Evolutionary conservation across 1,140 invertebrate genomes (phyloP).

Genomic region (Zophobas atratus): DNA sequence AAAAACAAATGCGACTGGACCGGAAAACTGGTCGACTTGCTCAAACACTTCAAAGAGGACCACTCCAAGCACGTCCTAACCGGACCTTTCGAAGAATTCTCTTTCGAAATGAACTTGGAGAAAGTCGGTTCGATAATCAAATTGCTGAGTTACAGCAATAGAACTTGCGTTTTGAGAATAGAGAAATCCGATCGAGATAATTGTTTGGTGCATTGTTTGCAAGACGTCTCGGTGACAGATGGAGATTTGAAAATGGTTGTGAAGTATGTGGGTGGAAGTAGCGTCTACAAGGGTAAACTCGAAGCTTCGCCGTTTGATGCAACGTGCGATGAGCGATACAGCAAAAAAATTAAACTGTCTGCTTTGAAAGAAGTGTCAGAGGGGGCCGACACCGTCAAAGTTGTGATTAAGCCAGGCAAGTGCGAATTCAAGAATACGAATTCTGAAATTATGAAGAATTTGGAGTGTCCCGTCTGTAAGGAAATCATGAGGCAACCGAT

Average conservation of each 20-base stretch:
- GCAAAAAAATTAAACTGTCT: conserved; percentile 50
- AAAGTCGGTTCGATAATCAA: conserved; percentile 15
- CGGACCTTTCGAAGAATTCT: conserved; percentile 54
- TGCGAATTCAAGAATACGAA: conserved; percentile 27
- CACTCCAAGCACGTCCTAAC: conserved; percentile 57
- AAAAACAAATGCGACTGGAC: conserved; percentile 53
- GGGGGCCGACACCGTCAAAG: conserved; percentile 51
- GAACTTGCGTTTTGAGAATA: conserved; percentile 26
- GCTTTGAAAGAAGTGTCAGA: conserved; percentile 51
- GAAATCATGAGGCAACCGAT: conserved; percentile 84
- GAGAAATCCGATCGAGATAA: conserved; percentile 46
- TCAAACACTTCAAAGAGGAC: conserved; percentile 54
- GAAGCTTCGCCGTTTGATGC: conserved; percentile 43
- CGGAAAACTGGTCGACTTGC: conserved; percentile 54
- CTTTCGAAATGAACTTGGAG: conserved; percentile 50
- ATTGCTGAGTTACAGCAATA: neutral
- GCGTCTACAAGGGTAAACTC: conserved; percentile 53
- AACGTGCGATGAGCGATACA: conserved; percentile 48
- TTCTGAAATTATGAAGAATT: conserved; percentile 54
- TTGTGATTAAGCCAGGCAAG: conserved; percentile 19
- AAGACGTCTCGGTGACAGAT: conserved; percentile 50
- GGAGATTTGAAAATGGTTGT: conserved; percentile 51
- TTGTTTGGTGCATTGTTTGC: conserved; percentile 52
- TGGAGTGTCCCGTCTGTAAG: conserved; percentile 83
- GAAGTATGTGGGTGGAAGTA: conserved; percentile 55